phyloP scores from a whole-genome alignment of 1,140 invertebrate species.

The Cotesia typhae region DNA sequence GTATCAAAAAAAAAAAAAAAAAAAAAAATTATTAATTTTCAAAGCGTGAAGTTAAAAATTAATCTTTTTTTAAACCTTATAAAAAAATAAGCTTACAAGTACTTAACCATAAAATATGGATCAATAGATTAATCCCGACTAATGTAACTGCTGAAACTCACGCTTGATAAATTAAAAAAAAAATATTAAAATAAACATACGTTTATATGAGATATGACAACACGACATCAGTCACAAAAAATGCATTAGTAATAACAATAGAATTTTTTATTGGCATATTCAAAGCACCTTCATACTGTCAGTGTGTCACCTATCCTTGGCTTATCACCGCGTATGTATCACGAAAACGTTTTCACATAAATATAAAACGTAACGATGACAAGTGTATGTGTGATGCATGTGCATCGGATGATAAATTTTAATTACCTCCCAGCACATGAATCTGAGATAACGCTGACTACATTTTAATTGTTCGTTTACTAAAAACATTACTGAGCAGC shows the following conservation, averaged over 20 bases:
- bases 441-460: slow-evolving; percentile 55
- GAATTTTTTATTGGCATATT: slow-evolving; percentile 11
- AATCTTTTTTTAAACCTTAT: no score
- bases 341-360: slow-evolving; percentile 31
- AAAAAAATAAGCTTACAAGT: no score
- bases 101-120: no score
- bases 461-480: slow-evolving; percentile 54
- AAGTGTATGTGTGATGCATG: slow-evolving; percentile 27
- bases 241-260: neutral
- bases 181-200: no score
- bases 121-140: no score
- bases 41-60: no score
- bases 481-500: slow-evolving; percentile 45
- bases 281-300: slow-evolving; percentile 11
- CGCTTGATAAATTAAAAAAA: no score
- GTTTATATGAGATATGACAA: neutral
- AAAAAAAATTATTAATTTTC: no score
- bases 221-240: neutral
- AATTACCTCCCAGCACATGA: slow-evolving; percentile 43
- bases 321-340: slow-evolving; percentile 9
- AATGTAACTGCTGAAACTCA: no score
- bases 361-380: slow-evolving; percentile 35
- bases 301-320: slow-evolving; percentile 13
- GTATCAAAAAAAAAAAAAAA: no score
- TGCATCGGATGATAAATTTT: slow-evolving; percentile 45